Evolutionary conservation across 2,113 vertebrate genomes (phyloP), one percentile per base, ranked within the genome.

Genomic region (Ornithorhynchus anatinus): DNA sequence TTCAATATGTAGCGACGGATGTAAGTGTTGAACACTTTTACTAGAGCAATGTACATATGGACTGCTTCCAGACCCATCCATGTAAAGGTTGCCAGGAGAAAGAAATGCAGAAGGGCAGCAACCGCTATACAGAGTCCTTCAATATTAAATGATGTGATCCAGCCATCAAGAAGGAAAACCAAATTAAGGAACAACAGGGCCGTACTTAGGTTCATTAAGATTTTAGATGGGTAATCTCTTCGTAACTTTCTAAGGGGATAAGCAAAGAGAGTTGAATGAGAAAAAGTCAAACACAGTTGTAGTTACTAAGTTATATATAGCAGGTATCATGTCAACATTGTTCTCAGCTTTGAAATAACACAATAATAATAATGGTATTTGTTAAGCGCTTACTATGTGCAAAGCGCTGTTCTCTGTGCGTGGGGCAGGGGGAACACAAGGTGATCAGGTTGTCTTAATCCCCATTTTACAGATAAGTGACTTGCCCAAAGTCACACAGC

Each of bases 11-110:
- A 99, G 69, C 97, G 75, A 27, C 96, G 93, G 44, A 99, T 97
- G 61, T 99, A 99, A 0, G 97, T 99, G 89, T 99, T 99, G 84
- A 99, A 99, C 10, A 99, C 98, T 84, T 99, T 99, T 67, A 99
- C 98, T 40, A 99, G 87, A 4, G 98, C 98, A 38, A 99, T 99
- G 88, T 99, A 99, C 98, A 99, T 99, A 84, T 99, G 98, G 61
- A 99, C 89, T 0, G 98, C 97, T 90, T 99, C 98, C 13, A 99
- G 87, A 9, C 95, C 98, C 98, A 99, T 99, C 98, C 98, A 99
- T 2, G 98, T 99, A 82, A 99, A 99, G 19, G 97, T 94, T 8
- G 96, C 95, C 20, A 99, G 82, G 59, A 99, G 95, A 77, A 99
- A 98, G 87, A 96, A 99, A 84, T 99, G 98, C 64, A 99, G 29